These are phyloP conservation scores for Drosophila rhopaloa DNA, from an alignment of 1,140 invertebrate species.

Conservation along the genomic window DNA sequence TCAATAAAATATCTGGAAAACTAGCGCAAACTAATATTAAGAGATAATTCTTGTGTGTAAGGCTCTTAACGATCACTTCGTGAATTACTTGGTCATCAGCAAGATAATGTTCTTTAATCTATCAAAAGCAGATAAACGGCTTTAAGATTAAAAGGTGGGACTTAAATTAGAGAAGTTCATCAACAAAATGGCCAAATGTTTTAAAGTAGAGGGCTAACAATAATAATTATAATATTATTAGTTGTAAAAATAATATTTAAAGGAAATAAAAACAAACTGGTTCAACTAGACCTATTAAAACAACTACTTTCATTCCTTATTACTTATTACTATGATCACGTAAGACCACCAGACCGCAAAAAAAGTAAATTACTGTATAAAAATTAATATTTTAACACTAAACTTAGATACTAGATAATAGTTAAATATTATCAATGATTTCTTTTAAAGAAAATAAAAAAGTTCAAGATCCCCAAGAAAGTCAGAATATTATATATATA, in stretches of 20 bases:
- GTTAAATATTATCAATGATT: no score
- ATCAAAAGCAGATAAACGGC: not conserved
- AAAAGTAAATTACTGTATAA: no score
- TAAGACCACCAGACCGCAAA: no score
- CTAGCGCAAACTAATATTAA: conserved; percentile 11
- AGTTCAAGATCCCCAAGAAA: not conserved
- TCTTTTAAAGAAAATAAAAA: not conserved
- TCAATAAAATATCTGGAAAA: conserved; percentile 17
- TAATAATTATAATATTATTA: not conserved
- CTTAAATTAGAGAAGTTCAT: not conserved
- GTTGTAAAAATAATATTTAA: no score
- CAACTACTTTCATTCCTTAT: no score
- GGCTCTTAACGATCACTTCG: conserved; percentile 19
- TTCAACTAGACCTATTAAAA: no score
- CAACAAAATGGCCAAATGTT: not conserved
- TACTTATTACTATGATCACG: no score
- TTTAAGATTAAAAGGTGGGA: not conserved
- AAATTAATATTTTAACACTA: no score
- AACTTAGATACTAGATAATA: no score
- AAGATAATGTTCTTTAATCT: conserved; percentile 7
- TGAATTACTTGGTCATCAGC: conserved; percentile 8
- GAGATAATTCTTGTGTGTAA: conserved; percentile 22
- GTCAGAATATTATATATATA: not conserved
- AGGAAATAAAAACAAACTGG: no score
- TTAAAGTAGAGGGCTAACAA: no score